A percentile compares a stretch with the other conserved stretches of the same genome.
These are phyloP conservation scores for Agonopterix alstromeriana DNA, from an alignment of 2,888 invertebrate genomes.

Conservation along the genomic window DNA sequence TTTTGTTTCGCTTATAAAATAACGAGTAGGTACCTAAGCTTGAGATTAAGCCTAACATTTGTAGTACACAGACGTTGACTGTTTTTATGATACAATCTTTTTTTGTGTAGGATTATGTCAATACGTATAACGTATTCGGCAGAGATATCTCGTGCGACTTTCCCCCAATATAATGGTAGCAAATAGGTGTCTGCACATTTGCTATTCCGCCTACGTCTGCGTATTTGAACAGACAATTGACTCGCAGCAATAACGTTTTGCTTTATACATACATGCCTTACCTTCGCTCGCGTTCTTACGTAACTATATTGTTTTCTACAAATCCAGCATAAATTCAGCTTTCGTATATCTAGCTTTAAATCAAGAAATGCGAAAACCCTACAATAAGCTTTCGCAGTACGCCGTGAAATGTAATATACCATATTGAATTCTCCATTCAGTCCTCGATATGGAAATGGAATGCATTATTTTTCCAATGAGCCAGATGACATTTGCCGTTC, in stretches of 20 bases:
- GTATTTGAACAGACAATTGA: conserved; percentile 47
- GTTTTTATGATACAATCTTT: conserved; percentile 11
- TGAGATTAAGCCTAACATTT: conserved; percentile 11
- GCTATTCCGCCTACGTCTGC: conserved; percentile 42
- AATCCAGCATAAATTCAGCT: no score
- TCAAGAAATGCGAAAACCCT: no score
- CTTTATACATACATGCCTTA: conserved; percentile 13
- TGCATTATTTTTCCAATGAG: neutral
- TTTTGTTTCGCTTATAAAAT: no score
- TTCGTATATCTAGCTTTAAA: no score
- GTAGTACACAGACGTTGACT: conserved; percentile 7
- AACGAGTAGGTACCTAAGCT: neutral
- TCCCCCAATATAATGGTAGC: conserved; percentile 27
- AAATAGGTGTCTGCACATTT: conserved; percentile 34
- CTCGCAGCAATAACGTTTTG: conserved; percentile 43
- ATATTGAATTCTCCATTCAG: conserved; percentile 1
- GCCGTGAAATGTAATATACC: neutral
- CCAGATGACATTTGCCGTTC: neutral
- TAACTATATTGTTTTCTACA: neutral
- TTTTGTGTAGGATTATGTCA: conserved; percentile 3
- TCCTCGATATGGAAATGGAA: neutral
- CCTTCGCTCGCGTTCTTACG: neutral
- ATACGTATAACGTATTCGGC: conserved; percentile 7
- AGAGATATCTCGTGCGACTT: conserved; percentile 21
- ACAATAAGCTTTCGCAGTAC: neutral